Evolutionary conservation across 2,888 invertebrate genomes (phyloP).

Genomic region (Phyto melanocephala): DNA sequence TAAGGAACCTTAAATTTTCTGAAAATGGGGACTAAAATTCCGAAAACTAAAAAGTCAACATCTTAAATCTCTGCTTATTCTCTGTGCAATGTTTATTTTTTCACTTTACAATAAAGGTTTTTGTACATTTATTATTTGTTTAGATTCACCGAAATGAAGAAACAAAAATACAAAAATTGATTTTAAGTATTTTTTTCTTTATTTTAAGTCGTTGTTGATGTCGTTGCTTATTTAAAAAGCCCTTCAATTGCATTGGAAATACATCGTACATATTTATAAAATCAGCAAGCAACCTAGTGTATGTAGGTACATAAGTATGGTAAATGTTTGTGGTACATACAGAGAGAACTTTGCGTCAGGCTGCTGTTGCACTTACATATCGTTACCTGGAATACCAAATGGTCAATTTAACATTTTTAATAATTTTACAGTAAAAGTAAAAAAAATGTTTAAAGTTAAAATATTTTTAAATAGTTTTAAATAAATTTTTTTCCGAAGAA

Average conservation of each 20-base stretch:
- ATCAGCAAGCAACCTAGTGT: not conserved
- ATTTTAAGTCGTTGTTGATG: too few species aligned
- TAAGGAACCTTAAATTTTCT: too few species aligned
- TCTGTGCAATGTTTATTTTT: not conserved
- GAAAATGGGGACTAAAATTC: too few species aligned
- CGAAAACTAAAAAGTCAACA: too few species aligned
- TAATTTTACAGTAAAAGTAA: too few species aligned
- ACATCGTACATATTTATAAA: not conserved
- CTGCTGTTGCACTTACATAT: too few species aligned
- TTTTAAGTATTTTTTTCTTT: constrained; percentile 41
- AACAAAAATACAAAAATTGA: constrained; percentile 7
- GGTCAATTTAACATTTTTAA: too few species aligned
- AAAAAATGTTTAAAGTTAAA: too few species aligned
- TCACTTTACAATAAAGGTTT: not conserved
- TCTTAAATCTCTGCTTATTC: too few species aligned
- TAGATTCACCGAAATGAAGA: not conserved
- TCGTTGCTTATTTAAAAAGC: not conserved
- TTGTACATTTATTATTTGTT: not conserved
- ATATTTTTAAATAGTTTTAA: too few species aligned
- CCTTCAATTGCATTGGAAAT: constrained; percentile 34
- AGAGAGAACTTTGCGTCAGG: not conserved
- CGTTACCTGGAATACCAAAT: too few species aligned
- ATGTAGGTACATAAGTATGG: not conserved
- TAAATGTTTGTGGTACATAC: not conserved
- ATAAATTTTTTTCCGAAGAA: too few species aligned